Evolutionary conservation across 2,113 vertebrate species (phyloP), one percentile per base, ranked within the genome.

Genomic region (Bombycilla garrulus): DNA sequence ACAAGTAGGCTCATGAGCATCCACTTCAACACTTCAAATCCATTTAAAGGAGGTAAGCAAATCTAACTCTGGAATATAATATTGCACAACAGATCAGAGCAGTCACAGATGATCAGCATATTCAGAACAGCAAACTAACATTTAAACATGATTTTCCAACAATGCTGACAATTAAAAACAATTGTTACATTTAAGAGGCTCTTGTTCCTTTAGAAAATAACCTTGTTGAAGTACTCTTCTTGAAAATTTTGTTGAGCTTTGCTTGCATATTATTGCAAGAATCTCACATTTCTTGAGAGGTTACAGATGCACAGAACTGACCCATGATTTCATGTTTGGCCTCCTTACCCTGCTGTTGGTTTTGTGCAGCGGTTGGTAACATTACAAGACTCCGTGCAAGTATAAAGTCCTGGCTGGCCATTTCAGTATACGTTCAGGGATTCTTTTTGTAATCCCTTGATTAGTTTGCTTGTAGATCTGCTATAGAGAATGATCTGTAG

Each of bases 401-500:
- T 50, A 44, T 22, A 12, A 57, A 87, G 17, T 42, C 54, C 66
- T 35, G 54, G 33, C 42, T 81, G 23, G 24, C 10, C 15, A 20
- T 36, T 82, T 70, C 17, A 51, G 7, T 5, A 5, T 24, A 69
- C 29, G 15, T 82, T 82, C 74, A 62, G 53, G 69, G 35, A 42
- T 67, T 20, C 54, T 23, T 33, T 66, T 84, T 65, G 42, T 79
- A 91, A 38, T 24, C 11, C 36, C 24, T 56, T 12, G 10, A 91
- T 51, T 36, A 87, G 67, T 69, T 77, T 91, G 19, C 33, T 87
- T 86, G 38, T 51, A 62, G 56, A 82, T 91, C 88, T 86, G 64
- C 66, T 62, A 60, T 29, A 16, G 38, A 72, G 90, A 69, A 78
- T 64, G 73, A 80, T 67, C 74, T 80, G 23, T 35, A 78, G 33